phyloP scores from a whole-genome alignment of 1,140 invertebrate genomes.

The Apolygus lucorum region DNA sequence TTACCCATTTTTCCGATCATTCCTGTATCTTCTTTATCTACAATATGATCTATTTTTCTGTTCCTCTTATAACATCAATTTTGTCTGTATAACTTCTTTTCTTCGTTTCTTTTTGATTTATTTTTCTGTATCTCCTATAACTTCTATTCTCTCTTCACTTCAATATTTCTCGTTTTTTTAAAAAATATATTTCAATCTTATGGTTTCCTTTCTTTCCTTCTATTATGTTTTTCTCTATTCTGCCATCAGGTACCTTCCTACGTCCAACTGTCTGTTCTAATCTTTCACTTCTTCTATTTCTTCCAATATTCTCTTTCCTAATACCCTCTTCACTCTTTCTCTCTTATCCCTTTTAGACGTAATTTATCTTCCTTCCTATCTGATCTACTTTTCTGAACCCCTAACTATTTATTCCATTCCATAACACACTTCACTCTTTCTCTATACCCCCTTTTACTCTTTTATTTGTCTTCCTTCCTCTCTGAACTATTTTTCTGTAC shows the following conservation, averaged over 20 bases:
- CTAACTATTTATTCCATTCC: neutral
- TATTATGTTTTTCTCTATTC: constrained; percentile 11
- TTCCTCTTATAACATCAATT: neutral
- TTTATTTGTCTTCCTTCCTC: no score
- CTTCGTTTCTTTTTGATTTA: neutral
- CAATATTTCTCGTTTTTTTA: neutral
- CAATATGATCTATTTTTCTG: neutral
- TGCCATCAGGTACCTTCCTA: neutral
- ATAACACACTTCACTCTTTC: no score
- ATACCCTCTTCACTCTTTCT: no score
- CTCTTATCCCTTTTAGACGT: no score
- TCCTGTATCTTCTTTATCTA: neutral
- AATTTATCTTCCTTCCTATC: no score
- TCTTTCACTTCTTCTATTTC: neutral
- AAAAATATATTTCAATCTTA: neutral
- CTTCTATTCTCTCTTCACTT: neutral
- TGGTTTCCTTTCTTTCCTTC: neutral
- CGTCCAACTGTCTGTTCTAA: neutral
- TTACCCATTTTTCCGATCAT: neutral
- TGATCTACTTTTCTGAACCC: neutral
- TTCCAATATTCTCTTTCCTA: neutral
- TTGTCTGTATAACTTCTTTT: neutral
- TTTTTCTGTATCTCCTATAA: neutral
- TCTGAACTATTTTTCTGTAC: neutral
- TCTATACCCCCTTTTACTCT: no score